Evolutionary conservation across 2,888 invertebrate genomes (phyloP).

Genomic region (Dynastes tityus): DNA sequence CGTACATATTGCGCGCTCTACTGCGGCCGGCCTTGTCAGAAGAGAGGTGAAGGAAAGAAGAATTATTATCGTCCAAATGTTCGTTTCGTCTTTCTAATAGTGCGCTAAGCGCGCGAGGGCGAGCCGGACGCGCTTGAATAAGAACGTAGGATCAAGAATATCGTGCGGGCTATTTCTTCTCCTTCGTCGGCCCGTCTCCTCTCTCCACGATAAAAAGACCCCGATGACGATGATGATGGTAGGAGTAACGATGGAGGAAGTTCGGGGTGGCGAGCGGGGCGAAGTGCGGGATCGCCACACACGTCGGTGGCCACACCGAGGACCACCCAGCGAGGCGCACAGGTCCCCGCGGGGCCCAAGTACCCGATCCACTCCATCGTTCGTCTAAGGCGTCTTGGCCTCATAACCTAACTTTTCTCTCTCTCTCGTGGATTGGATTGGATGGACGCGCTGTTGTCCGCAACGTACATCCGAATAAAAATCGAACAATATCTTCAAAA

Average conservation of each 20-base stretch:
- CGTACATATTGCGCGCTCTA: too few relatives aligned
- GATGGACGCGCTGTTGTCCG: slow-evolving; percentile 1
- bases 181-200: slow-evolving; percentile 21
- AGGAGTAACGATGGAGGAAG: slow-evolving; percentile 56
- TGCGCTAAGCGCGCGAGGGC: slow-evolving; percentile 28
- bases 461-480: slow-evolving; percentile 19
- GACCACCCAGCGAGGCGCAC: slow-evolving; percentile 68
- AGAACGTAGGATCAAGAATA: slow-evolving; percentile 32
- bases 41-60: slow-evolving; percentile 4
- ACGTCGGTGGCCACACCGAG: slow-evolving; percentile 70
- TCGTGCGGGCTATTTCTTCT: slow-evolving; percentile 42
- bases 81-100: slow-evolving; percentile 13
- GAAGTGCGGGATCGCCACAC: slow-evolving; percentile 66
- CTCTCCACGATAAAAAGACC: slow-evolving; percentile 43
- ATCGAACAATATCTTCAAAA: slow-evolving; percentile 32
- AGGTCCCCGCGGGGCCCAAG: slow-evolving; percentile 61
- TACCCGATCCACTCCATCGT: slow-evolving; percentile 56
- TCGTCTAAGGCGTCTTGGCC: slow-evolving; percentile 42
- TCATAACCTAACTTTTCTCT: slow-evolving; percentile 45
- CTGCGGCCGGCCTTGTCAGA: too few relatives aligned
- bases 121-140: slow-evolving; percentile 41
- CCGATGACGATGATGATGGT: slow-evolving; percentile 44
- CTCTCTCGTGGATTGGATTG: slow-evolving; percentile 21
- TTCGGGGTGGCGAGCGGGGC: slow-evolving; percentile 57
- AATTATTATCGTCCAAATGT: slow-evolving; percentile 8